Conservation (phyloP, 64 coral and sea anemone genomes). For the Cladopsammia gracilis region DNA sequence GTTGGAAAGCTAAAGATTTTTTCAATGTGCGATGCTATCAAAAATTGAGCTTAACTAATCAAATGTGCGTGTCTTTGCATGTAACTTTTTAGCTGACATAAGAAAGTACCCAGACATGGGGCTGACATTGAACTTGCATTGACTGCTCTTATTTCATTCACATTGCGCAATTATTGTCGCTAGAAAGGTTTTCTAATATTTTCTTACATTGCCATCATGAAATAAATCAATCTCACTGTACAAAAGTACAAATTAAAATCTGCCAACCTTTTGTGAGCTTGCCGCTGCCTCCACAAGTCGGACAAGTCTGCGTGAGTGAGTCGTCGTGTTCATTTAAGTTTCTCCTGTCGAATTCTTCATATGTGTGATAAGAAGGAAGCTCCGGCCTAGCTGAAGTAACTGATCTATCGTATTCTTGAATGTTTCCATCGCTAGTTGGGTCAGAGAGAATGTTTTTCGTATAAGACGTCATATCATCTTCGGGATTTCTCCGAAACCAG, state of each 20-base stretch:
- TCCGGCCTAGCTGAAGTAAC: neutral
- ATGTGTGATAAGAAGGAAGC: neutral
- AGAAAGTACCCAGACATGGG: too few species aligned
- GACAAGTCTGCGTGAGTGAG: slow-evolving; percentile 56
- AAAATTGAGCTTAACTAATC: too few species aligned
- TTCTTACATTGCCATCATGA: too few species aligned
- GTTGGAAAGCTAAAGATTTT: too few species aligned
- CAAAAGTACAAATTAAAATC: neutral
- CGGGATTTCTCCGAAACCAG: neutral
- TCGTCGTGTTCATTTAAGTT: neutral
- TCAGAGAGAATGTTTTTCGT: slow-evolving; percentile 39
- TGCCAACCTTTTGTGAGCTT: slow-evolving; percentile 75
- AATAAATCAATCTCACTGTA: neutral
- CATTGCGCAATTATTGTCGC: too few species aligned
- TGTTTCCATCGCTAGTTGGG: slow-evolving; percentile 34
- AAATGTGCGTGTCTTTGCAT: too few species aligned
- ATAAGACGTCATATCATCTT: neutral
- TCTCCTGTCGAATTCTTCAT: slow-evolving; percentile 58
- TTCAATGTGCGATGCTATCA: too few species aligned
- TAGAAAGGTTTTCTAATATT: too few species aligned
- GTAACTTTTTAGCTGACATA: too few species aligned
- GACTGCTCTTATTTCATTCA: too few species aligned
- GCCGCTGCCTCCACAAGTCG: slow-evolving; percentile 85
- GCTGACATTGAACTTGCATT: too few species aligned
- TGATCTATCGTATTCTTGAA: neutral